Evolutionary conservation across 23 tunicate species (phyloP).

Genomic region (Ciona savignyi): DNA sequence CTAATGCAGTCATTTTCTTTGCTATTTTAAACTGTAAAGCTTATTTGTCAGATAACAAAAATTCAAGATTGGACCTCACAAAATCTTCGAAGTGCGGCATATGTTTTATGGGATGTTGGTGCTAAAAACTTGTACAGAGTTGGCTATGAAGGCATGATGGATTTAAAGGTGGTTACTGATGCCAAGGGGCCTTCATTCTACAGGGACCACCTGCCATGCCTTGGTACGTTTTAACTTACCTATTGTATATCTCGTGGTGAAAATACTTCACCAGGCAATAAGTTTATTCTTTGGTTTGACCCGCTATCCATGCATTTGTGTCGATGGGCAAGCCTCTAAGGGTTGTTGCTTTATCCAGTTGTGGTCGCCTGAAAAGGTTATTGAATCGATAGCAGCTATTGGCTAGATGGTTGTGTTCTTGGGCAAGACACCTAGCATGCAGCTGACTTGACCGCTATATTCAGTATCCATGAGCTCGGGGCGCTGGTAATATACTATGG

Average conservation of each 20-base stretch:
- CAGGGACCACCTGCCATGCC: constrained; percentile 95
- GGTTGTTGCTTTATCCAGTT: too few relatives aligned
- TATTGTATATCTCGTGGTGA: background rate
- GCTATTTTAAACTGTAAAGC: background rate
- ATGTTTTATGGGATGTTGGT: constrained; percentile 98
- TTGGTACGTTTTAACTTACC: constrained; percentile 38
- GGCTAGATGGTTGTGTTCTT: too few relatives aligned
- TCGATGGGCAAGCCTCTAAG: background rate
- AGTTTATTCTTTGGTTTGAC: background rate
- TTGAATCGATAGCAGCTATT: too few relatives aligned
- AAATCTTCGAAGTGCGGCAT: constrained; percentile 83
- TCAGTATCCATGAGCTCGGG: too few relatives aligned
- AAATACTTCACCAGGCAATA: background rate
- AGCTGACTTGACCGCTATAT: too few relatives aligned
- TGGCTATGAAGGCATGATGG: constrained; percentile 96
- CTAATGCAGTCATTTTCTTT: background rate
- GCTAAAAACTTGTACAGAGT: constrained; percentile 93
- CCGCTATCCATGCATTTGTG: background rate
- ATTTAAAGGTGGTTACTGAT: constrained; percentile 94
- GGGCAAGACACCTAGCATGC: too few relatives aligned
- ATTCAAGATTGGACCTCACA: constrained; percentile 97
- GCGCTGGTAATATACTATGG: too few relatives aligned
- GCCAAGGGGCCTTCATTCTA: constrained; percentile 97
- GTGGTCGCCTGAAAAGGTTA: too few relatives aligned
- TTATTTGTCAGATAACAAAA: constrained; percentile 58